phyloP scores from a whole-genome alignment of 2,888 invertebrate species.

The Celastrina argiolus region DNA sequence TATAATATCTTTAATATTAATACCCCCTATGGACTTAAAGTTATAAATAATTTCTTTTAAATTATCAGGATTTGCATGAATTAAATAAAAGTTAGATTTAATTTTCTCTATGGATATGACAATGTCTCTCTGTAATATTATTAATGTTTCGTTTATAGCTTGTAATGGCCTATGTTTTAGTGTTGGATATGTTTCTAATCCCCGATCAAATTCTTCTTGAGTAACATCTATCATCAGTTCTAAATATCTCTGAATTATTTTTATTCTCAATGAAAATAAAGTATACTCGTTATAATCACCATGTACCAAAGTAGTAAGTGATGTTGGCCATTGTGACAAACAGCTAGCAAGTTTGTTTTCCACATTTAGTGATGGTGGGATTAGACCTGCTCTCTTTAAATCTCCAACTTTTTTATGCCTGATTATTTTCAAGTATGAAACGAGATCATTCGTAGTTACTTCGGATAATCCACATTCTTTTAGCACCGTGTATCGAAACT shows the following conservation, averaged over 20 bases:
- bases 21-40: conserved; percentile 56
- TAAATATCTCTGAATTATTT: conserved; percentile 65
- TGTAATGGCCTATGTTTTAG: conserved; percentile 65
- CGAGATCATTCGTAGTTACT: conserved; percentile 43
- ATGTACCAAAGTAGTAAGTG: conserved; percentile 58
- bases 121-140: conserved; percentile 54
- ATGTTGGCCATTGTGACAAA: conserved; percentile 71
- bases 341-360: conserved; percentile 63
- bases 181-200: conserved; percentile 62
- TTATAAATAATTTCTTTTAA: conserved; percentile 55
- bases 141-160: conserved; percentile 58
- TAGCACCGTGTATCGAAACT: conserved; percentile 56
- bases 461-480: conserved; percentile 60
- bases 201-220: conserved; percentile 57
- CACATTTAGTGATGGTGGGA: conserved; percentile 49
- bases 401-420: conserved; percentile 54
- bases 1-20: conserved; percentile 67
- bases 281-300: conserved; percentile 52
- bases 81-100: conserved; percentile 61
- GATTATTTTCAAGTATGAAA: conserved; percentile 51
- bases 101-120: conserved; percentile 60
- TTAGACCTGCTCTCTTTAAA: conserved; percentile 46
- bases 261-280: conserved; percentile 53
- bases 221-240: conserved; percentile 61
- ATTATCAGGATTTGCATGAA: conserved; percentile 65